Percentiles rank a stretch among this genome's conserved stretches.
phyloP scores from a whole-genome alignment of 1,140 invertebrate species.

The Lanistes nyassanus region DNA sequence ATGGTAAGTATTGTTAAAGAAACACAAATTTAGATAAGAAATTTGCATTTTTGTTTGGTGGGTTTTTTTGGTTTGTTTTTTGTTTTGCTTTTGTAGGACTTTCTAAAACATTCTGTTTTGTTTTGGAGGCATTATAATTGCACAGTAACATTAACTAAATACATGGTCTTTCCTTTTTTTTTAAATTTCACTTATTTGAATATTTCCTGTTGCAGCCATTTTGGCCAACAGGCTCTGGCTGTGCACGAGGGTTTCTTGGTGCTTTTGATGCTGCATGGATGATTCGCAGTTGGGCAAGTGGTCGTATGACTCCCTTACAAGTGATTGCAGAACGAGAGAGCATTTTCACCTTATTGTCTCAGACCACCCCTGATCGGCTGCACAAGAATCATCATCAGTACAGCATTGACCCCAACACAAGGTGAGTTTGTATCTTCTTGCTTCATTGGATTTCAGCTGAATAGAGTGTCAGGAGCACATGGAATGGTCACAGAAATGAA shows the following conservation, averaged over 20 bases:
- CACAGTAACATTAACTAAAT: no score
- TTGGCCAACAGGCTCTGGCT: constrained; percentile 98
- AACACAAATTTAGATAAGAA: no score
- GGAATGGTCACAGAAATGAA: no score
- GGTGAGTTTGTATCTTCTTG: constrained; percentile 44
- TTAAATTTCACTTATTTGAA: background rate
- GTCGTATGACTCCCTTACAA: constrained; percentile 65
- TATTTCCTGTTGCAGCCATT: constrained; percentile 77
- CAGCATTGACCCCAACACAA: constrained; percentile 87
- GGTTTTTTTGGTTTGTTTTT: no score
- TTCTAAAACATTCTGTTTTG: no score
- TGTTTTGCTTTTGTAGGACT: no score
- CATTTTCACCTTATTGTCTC: constrained; percentile 88
- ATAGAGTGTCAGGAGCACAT: no score
- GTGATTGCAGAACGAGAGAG: constrained; percentile 93
- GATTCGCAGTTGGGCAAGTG: constrained; percentile 84
- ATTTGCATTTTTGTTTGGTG: no score
- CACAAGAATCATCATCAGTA: constrained; percentile 88
- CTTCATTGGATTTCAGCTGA: background rate
- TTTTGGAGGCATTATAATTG: no score
- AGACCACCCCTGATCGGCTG: constrained; percentile 96
- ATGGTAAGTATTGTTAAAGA: no score
- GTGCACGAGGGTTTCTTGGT: constrained; percentile 95
- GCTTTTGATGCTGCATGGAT: constrained; percentile 97
- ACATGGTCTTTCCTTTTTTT: no score